Base-by-base conservation (phyloP, 2,888 invertebrate species). In the Heliconius aoede region DNA sequence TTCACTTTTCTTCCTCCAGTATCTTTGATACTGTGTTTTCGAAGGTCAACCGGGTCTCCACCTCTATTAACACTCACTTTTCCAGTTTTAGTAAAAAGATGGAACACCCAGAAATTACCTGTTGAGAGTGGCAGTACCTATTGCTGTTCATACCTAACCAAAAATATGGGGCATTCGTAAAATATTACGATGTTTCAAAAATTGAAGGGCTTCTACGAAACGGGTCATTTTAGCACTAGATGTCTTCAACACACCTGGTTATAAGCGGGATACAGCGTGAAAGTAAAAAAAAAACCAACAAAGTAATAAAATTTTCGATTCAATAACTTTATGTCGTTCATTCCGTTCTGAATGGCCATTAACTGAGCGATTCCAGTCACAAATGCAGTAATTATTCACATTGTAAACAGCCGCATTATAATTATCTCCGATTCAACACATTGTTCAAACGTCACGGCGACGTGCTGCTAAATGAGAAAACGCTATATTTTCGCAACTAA, bases 351-450 rank as follows among this genome's bases (percentile, higher is more conserved):
- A 84, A 80, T 82, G 83, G 83, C 87, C 86, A 91, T 91, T 91
- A 91, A 88, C 85, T 86, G 86, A 87, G 85, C 88, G 87, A 89
- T 92, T 92, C 90, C 90, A 91, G 91, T 88, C 87, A 90, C 86
- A 83, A 85, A 85, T 87, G 89, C 88, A 89, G 86, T 90, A 93
- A 93, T 93, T 93, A 92, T 91, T 87, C 87, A 87, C 88, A 92
- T 93, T 92, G 93, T 92, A 90, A 92, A 90, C 89, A 91, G 91
- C 87, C 86, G 88, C 87, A 85, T 86, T 86, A 85, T 89, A 92
- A 92, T 92, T 92, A 83, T 83, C 83, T 81, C 88, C 91, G 91
- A 91, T 92, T 93, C 90, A 89, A 85, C 84, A 89, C 86, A 93
- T 93, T 93, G 93, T 93, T 93, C 92, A 90, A 90, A 91, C 87